These are phyloP conservation scores for Bombylius major DNA, from an alignment of 2,888 invertebrate species.

Conservation along the genomic window DNA sequence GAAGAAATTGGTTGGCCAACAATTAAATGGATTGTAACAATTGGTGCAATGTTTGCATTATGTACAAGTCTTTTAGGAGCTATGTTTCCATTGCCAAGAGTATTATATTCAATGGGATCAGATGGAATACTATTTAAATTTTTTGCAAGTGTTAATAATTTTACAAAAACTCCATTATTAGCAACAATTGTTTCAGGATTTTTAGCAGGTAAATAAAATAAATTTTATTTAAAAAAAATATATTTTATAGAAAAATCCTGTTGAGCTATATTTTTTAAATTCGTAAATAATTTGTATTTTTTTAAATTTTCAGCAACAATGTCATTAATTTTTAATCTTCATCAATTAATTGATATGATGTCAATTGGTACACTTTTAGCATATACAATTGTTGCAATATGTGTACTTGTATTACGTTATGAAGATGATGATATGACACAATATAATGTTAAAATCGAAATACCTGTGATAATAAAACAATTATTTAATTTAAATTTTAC, in stretches of 20 bases:
- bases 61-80: conserved; percentile 78
- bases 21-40: conserved; percentile 79
- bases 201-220: conserved; percentile 46
- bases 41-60: conserved; percentile 84
- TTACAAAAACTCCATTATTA: conserved; percentile 65
- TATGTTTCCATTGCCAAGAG: conserved; percentile 78
- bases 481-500: conserved; percentile 59
- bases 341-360: conserved; percentile 92
- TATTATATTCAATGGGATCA: conserved; percentile 81
- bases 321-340: conserved; percentile 78
- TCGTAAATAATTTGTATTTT: no score
- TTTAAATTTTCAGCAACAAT: conserved; percentile 47
- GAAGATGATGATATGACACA: conserved; percentile 23
- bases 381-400: conserved; percentile 84
- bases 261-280: no score
- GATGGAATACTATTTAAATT: conserved; percentile 74
- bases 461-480: conserved; percentile 39
- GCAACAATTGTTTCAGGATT: conserved; percentile 67
- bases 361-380: conserved; percentile 84
- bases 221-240: no score
- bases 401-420: conserved; percentile 75
- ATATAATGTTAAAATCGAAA: conserved; percentile 25
- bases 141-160: conserved; percentile 53
- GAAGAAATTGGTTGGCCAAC: conserved; percentile 58
- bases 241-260: no score